Base-by-base conservation (phyloP, 2,113 vertebrate species). In the Coptodon bakossiorum region DNA sequence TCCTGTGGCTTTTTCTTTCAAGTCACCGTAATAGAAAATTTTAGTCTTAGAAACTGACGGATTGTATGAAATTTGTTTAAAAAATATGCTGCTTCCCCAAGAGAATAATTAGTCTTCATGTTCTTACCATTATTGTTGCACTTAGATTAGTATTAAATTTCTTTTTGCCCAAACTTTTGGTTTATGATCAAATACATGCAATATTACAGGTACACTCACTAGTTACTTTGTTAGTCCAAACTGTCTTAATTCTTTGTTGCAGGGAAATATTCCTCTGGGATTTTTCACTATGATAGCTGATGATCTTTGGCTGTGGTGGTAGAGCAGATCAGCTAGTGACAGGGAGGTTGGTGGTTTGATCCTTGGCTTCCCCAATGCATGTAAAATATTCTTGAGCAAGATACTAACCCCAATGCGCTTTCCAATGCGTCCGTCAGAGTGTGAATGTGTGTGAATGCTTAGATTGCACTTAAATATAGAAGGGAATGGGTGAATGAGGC, bases 21-120 rank as follows among this genome's bases (percentile, higher is more conserved):
- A 34, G 61, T 66, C 34, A 66, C 34, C 34, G 13, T 59, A 38
- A 66, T n/a, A 38, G 2, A 66, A 11, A 0, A 22, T n/a, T 38
- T 22, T 36, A 0, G 61, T 36, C 19, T n/a, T n/a, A 66, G 56
- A 31, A 34, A 61, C 31, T 63, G 59, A 38, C 34, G 11, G 10
- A 66, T 66, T 38, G 61, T 7, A n/a, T 66, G 34, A 1, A 38
- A 66, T 61, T 61, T 31, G 16, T 16, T 31, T 53, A 0, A 61
- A 0, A 31, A 29, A 31, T 8, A 0, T 61, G 29, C 27, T 31
- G 5, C 13, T 31, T 61, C 27, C 57, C 7, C 27, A 9, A 17
- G 1, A 61, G 57, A 29, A 61, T 31, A 31, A 17, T 61, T 31
- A 14, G 14, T 61, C 27, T 61, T 31, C 7, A 17, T 31, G 13